Conservation (phyloP, 2,797 vertebrate genomes). For the Phataginus tetradactyla region DNA sequence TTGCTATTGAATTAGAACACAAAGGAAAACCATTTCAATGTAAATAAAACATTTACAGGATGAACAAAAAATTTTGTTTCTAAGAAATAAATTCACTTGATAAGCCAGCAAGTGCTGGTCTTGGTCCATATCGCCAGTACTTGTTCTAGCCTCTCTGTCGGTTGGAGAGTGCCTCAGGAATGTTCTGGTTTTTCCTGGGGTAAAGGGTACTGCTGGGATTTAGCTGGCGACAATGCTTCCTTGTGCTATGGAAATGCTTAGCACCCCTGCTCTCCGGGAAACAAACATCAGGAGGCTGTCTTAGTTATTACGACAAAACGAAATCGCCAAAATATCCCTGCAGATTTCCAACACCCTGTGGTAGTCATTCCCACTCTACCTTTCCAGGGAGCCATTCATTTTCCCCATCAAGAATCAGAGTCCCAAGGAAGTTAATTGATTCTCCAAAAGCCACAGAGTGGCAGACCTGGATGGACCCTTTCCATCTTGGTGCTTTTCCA, state of each 20-base stretch:
- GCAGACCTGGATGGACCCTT: background rate
- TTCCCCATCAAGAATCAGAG: background rate
- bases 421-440: background rate
- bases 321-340: background rate
- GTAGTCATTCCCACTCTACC: background rate
- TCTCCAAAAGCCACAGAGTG: background rate
- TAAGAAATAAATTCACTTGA: background rate
- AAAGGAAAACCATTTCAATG: background rate
- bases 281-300: background rate
- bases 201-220: background rate
- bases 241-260: background rate
- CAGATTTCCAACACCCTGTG: background rate
- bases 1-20: background rate
- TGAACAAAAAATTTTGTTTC: background rate
- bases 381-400: background rate
- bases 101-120: background rate
- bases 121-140: background rate
- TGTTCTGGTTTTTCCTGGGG: background rate
- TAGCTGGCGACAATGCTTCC: background rate
- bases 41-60: background rate
- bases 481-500: conserved; percentile 4
- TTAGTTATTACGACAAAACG: background rate
- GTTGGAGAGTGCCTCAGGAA: background rate
- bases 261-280: background rate
- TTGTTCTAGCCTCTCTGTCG: background rate